These are phyloP conservation scores for Drosophila trapezifrons DNA, from an alignment of 1,140 invertebrate genomes.

Conservation along the genomic window DNA sequence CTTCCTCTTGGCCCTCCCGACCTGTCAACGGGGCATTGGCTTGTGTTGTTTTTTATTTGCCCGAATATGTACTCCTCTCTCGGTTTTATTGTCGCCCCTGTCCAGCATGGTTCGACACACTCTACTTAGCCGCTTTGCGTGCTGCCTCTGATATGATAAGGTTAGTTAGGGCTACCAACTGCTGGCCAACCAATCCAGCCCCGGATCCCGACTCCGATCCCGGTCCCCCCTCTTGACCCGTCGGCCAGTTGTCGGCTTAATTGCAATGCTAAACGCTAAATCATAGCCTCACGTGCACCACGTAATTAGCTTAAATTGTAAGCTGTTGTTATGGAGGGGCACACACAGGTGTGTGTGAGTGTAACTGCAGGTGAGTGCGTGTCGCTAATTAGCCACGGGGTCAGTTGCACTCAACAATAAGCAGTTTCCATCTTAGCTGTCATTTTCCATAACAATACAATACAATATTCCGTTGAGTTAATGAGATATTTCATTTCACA, in stretches of 20 bases:
- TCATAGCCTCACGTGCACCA: conserved; percentile 77
- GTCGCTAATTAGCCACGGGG: conserved; percentile 30
- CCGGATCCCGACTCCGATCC: neutral
- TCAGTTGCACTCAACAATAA: conserved; percentile 17
- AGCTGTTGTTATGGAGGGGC: conserved; percentile 62
- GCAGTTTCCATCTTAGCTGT: neutral
- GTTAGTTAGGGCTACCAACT: conserved; percentile 11
- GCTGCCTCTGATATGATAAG: conserved; percentile 74
- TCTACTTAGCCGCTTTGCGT: conserved; percentile 61
- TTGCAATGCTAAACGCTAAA: conserved; percentile 78
- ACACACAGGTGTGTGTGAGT: conserved; percentile 25
- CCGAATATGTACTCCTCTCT: conserved; percentile 31
- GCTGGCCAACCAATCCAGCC: neutral
- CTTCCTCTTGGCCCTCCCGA: conserved; percentile 8
- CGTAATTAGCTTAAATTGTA: conserved; percentile 82
- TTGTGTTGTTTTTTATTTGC: conserved; percentile 22
- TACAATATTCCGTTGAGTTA: neutral
- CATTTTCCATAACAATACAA: conserved; percentile 11
- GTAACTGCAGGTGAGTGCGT: conserved; percentile 17
- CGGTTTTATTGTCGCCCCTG: conserved; percentile 64
- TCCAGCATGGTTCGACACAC: conserved; percentile 61
- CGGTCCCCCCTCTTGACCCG: neutral
- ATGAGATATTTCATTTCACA: conserved; percentile 1
- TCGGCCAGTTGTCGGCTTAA: conserved; percentile 57
- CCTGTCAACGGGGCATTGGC: conserved; percentile 49